Evolutionary conservation across 2,797 vertebrate species (phyloP).

Genomic region (Rhodeus uyekii): DNA sequence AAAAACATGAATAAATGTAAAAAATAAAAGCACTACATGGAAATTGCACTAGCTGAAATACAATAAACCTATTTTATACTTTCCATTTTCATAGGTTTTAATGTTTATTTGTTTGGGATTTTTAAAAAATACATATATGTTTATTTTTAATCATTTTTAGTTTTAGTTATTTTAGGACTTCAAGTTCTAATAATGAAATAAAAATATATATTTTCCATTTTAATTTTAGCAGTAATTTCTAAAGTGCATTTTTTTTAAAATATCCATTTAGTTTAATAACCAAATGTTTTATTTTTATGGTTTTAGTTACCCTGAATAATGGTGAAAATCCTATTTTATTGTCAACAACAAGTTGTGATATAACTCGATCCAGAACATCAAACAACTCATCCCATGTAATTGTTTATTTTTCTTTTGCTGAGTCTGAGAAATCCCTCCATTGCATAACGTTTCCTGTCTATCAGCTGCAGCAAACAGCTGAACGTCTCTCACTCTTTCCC

Average conservation of each 20-base stretch:
- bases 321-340: not conserved
- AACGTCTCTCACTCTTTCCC: conserved; percentile 51
- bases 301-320: not conserved
- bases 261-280: not conserved
- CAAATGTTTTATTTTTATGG: not conserved
- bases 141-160: no score
- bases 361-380: not conserved
- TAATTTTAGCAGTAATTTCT: no score
- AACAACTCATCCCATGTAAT: not conserved
- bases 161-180: not conserved
- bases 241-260: no score
- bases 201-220: no score
- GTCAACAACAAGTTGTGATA: not conserved
- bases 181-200: not conserved
- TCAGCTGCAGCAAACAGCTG: conserved; percentile 53
- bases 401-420: not conserved
- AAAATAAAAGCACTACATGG: no score
- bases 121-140: no score
- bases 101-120: no score
- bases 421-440: conserved; percentile 29
- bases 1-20: no score
- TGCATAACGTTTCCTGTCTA: conserved; percentile 53
- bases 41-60: no score
- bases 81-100: no score
- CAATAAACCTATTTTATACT: no score